phyloP scores from a whole-genome alignment of 2,797 vertebrate genomes.

The Macrochelys suwanniensis region DNA sequence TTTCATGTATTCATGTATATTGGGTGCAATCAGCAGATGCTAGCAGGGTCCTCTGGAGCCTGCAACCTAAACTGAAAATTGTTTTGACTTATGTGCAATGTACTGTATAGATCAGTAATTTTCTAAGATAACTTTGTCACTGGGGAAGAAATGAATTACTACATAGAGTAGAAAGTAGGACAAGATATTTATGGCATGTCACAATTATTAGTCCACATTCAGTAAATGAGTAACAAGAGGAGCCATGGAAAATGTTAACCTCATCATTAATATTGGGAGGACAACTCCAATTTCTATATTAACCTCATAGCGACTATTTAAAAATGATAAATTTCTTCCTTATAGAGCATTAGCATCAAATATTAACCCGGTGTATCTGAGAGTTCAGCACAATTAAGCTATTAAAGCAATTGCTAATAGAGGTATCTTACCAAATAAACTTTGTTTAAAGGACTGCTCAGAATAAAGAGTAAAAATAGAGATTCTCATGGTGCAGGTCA shows the following conservation, averaged over 20 bases:
- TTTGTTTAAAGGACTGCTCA: neutral
- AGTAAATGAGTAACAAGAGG: constrained; percentile 33
- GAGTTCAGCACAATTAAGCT: neutral
- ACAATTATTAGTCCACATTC: constrained; percentile 28
- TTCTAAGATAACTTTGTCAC: constrained; percentile 51
- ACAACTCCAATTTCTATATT: constrained; percentile 10
- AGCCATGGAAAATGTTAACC: neutral
- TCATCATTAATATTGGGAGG: constrained; percentile 33
- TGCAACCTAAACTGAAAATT: constrained; percentile 52
- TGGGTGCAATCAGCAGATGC: constrained; percentile 53
- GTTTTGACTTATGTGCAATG: constrained; percentile 63
- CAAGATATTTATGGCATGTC: constrained; percentile 33
- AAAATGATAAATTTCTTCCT: constrained; percentile 8
- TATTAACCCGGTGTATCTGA: neutral
- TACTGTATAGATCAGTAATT: constrained; percentile 59
- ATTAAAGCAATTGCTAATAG: neutral
- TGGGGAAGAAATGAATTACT: constrained; percentile 55
- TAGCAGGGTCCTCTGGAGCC: constrained; percentile 51
- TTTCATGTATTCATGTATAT: constrained; percentile 65
- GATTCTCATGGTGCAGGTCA: neutral
- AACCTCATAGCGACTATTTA: neutral
- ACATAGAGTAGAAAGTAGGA: constrained; percentile 30
- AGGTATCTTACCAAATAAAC: neutral
- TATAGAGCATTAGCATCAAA: neutral
- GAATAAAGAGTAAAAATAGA: neutral